Percentiles rank a stretch among this genome's conserved stretches.
These are phyloP conservation scores for Harpalus rufipes DNA, from an alignment of 2,888 invertebrate species.

Conservation along the genomic window DNA sequence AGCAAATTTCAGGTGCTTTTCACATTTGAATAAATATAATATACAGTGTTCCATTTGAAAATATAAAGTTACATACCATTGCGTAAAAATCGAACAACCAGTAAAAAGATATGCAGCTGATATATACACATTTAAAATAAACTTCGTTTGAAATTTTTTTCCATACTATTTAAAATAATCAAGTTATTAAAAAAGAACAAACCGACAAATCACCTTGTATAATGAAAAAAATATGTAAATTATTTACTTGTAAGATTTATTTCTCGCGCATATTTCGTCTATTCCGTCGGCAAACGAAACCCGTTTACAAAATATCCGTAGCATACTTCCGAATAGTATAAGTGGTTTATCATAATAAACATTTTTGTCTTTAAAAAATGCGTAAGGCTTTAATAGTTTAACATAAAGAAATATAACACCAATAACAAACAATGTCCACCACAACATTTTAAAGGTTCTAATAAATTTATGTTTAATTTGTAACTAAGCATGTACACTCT, in stretches of 20 bases:
- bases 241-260: not conserved
- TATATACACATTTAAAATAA: no score
- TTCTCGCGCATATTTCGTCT: not conserved
- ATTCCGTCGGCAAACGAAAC: conserved; percentile 32
- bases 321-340: conserved; percentile 9
- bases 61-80: no score
- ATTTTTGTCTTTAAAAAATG: conserved; percentile 59
- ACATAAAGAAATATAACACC: conserved; percentile 31
- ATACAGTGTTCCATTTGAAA: no score
- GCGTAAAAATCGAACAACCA: no score
- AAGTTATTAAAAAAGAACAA: no score
- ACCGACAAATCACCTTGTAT: no score
- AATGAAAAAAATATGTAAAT: not conserved
- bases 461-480: not conserved
- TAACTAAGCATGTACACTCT: not conserved
- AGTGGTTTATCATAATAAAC: conserved; percentile 69
- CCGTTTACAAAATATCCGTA: conserved; percentile 1
- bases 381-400: conserved; percentile 35
- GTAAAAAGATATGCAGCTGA: no score
- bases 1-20: no score
- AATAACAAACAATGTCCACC: not conserved
- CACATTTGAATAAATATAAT: no score
- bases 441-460: conserved; percentile 17
- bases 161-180: no score
- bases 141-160: no score